These are phyloP conservation scores for Enteromius afrohamiltoni DNA, from an alignment of 2,797 vertebrate species.

Conservation along the genomic window DNA sequence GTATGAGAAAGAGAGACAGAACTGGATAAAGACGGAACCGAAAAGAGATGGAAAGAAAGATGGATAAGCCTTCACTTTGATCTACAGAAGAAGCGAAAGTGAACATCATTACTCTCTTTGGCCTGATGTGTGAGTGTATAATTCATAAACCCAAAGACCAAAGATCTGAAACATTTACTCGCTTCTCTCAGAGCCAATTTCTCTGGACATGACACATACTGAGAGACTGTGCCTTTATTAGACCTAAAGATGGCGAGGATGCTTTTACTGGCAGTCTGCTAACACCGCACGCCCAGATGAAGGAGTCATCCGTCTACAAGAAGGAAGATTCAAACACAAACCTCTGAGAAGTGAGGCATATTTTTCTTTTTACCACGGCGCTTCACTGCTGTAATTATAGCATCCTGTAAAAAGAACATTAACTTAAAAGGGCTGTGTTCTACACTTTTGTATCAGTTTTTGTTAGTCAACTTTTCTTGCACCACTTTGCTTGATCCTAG, in stretches of 20 bases:
- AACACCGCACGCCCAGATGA: neutral
- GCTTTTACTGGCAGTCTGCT: slow-evolving; percentile 12
- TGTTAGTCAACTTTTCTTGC: neutral
- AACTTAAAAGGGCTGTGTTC: neutral
- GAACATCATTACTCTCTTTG: slow-evolving; percentile 49
- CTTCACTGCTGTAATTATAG: slow-evolving; percentile 7
- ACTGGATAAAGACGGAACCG: slow-evolving; percentile 34
- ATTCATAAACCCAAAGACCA: slow-evolving; percentile 52
- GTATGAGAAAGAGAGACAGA: slow-evolving; percentile 6
- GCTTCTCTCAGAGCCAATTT: slow-evolving; percentile 22
- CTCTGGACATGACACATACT: slow-evolving; percentile 31
- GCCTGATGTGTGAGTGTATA: slow-evolving; percentile 46
- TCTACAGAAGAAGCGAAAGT: slow-evolving; percentile 42
- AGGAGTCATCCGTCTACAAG: neutral
- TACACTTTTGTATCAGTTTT: neutral
- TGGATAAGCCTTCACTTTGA: slow-evolving; percentile 37
- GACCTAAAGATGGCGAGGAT: slow-evolving; percentile 3
- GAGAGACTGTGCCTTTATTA: slow-evolving; percentile 22
- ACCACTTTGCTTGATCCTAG: neutral
- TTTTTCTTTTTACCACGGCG: neutral
- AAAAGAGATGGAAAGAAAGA: neutral
- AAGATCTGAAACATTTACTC: slow-evolving; percentile 33
- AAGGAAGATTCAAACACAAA: neutral
- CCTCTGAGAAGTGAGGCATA: neutral
- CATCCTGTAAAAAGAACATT: slow-evolving; percentile 1